phyloP scores from a whole-genome alignment of 2,113 vertebrate genomes.

The Lipophrys pholis region DNA sequence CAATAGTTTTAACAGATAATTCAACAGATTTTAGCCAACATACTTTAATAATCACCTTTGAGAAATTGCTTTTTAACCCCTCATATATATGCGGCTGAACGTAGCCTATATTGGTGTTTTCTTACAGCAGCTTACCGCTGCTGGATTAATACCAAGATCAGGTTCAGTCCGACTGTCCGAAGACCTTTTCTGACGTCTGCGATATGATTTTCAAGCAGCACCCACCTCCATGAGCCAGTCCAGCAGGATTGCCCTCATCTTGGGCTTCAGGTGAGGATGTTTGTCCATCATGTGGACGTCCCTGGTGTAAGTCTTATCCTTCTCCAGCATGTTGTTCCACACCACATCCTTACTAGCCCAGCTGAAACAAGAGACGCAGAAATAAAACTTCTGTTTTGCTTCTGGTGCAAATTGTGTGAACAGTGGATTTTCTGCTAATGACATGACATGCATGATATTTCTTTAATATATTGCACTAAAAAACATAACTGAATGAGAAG shows the following conservation, averaged over 20 bases:
- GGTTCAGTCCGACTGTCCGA: no score
- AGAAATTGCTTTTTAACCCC: no score
- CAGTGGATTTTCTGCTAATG: neutral
- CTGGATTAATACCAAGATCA: no score
- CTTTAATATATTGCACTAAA: no score
- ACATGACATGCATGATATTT: neutral
- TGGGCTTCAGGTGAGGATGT: conserved; percentile 94
- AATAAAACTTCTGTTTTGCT: neutral
- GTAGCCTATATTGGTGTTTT: no score
- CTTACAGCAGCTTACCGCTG: no score
- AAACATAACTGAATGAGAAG: no score
- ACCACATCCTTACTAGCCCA: conserved; percentile 96
- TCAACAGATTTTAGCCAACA: no score
- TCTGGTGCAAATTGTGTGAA: neutral
- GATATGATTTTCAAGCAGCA: neutral
- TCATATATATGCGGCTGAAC: no score
- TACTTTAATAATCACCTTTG: no score
- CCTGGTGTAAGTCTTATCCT: conserved; percentile 88
- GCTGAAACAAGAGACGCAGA: conserved; percentile 70
- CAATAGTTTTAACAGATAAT: no score
- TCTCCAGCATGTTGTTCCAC: conserved; percentile 94
- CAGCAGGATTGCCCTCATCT: conserved; percentile 94
- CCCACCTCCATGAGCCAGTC: conserved; percentile 99
- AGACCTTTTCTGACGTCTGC: no score
- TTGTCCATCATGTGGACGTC: conserved; percentile 89